These are phyloP conservation scores for Yponomeuta plumbellus DNA, from an alignment of 2,888 invertebrate species.

Conservation along the genomic window DNA sequence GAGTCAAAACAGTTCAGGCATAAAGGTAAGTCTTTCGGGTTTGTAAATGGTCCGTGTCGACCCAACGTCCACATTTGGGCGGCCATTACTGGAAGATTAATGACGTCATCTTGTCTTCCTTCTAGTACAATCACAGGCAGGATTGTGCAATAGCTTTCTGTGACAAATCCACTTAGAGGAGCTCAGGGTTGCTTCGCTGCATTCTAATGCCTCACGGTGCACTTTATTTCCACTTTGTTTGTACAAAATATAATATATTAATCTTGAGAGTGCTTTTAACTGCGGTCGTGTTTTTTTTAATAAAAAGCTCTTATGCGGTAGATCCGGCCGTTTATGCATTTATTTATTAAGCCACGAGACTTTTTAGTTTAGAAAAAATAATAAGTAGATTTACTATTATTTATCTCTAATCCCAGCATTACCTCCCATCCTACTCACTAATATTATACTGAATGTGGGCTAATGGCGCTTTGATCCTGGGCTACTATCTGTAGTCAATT, in stretches of 20 bases:
- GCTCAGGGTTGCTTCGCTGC: neutral
- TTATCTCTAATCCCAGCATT: too few relatives aligned
- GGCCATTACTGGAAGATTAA: conserved; percentile 63
- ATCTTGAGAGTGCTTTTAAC: too few relatives aligned
- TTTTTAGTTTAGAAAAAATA: too few relatives aligned
- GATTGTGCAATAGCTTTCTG: neutral
- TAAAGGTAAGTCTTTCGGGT: conserved; percentile 4
- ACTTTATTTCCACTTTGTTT: neutral
- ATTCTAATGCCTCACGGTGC: neutral
- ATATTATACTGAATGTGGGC: too few relatives aligned
- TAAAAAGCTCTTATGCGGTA: too few relatives aligned
- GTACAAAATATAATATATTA: neutral
- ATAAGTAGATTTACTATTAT: too few relatives aligned
- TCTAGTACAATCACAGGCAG: conserved; percentile 13
- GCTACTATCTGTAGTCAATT: too few relatives aligned
- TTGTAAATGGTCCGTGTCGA: conserved; percentile 57
- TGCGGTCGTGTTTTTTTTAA: too few relatives aligned
- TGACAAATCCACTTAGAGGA: neutral
- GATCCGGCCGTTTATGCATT: too few relatives aligned
- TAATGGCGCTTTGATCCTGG: too few relatives aligned
- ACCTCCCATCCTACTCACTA: too few relatives aligned
- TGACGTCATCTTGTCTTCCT: conserved; percentile 59
- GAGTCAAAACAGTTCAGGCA: conserved; percentile 9
- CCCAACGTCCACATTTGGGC: conserved; percentile 42
- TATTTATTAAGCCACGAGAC: too few relatives aligned